phyloP scores from a whole-genome alignment of 2,888 invertebrate species.

The Melitaea athalia region DNA sequence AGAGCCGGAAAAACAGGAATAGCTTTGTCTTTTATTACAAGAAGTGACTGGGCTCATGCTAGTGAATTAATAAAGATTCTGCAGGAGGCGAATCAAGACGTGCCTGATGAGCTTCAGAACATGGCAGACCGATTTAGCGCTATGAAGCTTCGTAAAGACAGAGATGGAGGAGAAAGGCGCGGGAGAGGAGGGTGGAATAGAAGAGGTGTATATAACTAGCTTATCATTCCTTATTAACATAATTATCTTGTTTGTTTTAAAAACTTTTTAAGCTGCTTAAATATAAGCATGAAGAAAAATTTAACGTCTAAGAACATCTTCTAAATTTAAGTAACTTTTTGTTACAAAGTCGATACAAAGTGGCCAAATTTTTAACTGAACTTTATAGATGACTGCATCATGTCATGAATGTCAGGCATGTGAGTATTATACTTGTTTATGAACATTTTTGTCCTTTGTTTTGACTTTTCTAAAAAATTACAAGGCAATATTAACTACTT shows the following conservation, averaged over 20 bases:
- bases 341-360: too few species aligned
- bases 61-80: conserved; percentile 91
- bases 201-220: conserved; percentile 56
- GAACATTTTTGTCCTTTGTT: too few species aligned
- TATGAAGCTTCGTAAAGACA: conserved; percentile 84
- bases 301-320: too few species aligned
- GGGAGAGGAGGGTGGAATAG: conserved; percentile 57
- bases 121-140: conserved; percentile 90
- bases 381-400: too few species aligned
- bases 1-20: conserved; percentile 93
- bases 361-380: too few species aligned
- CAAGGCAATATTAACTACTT: too few species aligned
- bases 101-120: conserved; percentile 87
- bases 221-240: not conserved
- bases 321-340: too few species aligned
- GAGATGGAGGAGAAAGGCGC: conserved; percentile 73
- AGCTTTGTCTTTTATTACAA: conserved; percentile 91
- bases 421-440: too few species aligned
- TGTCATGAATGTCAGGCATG: too few species aligned
- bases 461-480: too few species aligned
- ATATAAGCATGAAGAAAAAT: not conserved
- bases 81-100: conserved; percentile 92
- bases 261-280: not conserved
- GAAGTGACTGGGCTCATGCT: conserved; percentile 92
- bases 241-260: not conserved